Base-by-base conservation (phyloP, 2,888 invertebrate genomes). In the Helicoverpa assulta region DNA sequence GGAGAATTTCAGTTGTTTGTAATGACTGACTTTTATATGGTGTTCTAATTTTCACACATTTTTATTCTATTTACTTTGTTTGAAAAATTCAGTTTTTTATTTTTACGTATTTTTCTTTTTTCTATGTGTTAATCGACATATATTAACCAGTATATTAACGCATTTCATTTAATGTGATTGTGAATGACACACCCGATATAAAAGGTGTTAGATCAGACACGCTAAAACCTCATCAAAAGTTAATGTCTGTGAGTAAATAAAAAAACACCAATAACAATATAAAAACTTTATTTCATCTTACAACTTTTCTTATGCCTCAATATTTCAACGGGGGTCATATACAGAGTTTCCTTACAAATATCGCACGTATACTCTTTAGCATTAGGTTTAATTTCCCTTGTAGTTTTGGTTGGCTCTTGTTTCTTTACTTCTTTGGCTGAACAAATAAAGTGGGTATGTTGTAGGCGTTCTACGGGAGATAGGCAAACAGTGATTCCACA, bases 251-350 rank as follows among this genome's bases (percentile, higher is more conserved):
- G 1, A 10, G 10, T 40, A 55, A 58, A 63, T 63, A 72, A 64
- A 55, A 47, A 16, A 59, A 33, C 16, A 58, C 26, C 10, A 54
- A 29, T 43, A 18, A 61, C 16, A 58, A 18, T 2, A 50, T n/a
- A 10, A 58, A 47, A 37, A 53, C 4, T 87, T 92, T 90, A 91
- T 91, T 94, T 90, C 75, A 85, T 86, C 78, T 90, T 91, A 91
- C 97, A 97, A 81, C 92, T 94, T 86, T 97, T 98, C 89, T 97
- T 98, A 94, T 99, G 99, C 85, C 97, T 98, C 75, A 99, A 96
- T 89, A 98, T 97, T 90, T 99, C 98, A 26, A 98, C 97, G 5
- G 98, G 97, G 14, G 98, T 97, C 78, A 99, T 93, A 84, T 96
- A 96, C 68, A 98, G 91, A 6, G 96, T 96, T 81, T 97, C 94